Evolutionary conservation across 1,140 invertebrate genomes (phyloP), one percentile per base, ranked within the genome.

Genomic region (Eufriesea mexicana): DNA sequence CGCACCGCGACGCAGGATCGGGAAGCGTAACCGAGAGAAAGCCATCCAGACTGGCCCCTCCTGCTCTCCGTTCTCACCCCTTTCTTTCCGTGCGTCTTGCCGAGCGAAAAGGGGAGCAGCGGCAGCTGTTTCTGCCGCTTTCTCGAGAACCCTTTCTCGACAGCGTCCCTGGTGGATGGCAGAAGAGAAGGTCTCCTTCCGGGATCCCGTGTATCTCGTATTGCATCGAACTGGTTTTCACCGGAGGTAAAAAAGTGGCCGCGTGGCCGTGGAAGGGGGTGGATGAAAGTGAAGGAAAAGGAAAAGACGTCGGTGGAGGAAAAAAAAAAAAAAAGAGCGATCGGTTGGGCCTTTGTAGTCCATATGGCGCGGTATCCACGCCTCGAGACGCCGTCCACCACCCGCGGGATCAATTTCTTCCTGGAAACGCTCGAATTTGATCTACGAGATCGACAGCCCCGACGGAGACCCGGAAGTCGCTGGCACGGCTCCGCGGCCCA

Each of bases 51-150:
- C 68, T 79, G 73, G 83, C 9, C 78, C 79, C 64, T 49, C 42
- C 71, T 35, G 28, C 57, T 57, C 55, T 35, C 59, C 72, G 49
- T 91, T 92, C 35, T 61, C 89, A 91, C 87, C 91, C 89, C 89
- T 92, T 92, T 91, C 86, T 84, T 85, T 87, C 47, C 35, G 51
- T 9, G 78, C 87, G 85, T 91, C 87, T 90, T 91, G 84, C 89
- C 85, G 55, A 86, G 42, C 51, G 71, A 70, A 75, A 88, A 68
- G 64, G 47, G 67, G 35, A 66, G 74, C 28, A n/a, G 86, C 86
- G 84, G 87, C 87, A 89, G 87, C 86, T 88, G 87, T 57, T 75
- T 49, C 81, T 67, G 66, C 85, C 85, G 83, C 87, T 85, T 79
- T 85, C 81, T 87, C 84, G 70, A 67, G 68, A 89, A 88, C 87